Percentiles rank a stretch among this genome's conserved stretches.
Conservation (phyloP, 2,888 invertebrate genomes). For the Hirudinaria manillensis region DNA sequence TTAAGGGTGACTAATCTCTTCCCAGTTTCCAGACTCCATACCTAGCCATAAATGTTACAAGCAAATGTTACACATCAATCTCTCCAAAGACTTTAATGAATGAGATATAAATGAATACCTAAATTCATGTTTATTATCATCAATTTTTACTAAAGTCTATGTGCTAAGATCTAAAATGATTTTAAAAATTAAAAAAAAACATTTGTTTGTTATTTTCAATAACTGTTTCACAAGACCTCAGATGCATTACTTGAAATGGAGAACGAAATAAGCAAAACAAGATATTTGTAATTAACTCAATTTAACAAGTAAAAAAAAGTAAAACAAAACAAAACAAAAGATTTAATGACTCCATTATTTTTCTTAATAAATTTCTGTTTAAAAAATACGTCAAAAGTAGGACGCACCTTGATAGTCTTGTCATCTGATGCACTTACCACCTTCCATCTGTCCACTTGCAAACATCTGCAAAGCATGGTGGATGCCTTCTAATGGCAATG, state of each 20-base stretch:
- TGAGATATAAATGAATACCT: too few species aligned
- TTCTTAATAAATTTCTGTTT: too few species aligned
- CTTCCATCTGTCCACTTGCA: conserved; percentile 58
- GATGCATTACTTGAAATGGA: not conserved
- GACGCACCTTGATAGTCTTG: conserved; percentile 57
- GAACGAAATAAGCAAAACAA: not conserved
- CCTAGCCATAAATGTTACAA: conserved; percentile 47
- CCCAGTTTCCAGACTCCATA: conserved; percentile 57
- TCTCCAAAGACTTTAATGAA: too few species aligned
- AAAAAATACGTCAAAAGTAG: not conserved
- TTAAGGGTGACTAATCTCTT: conserved; percentile 56
- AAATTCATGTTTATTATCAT: too few species aligned
- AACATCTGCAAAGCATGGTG: conserved; percentile 48
- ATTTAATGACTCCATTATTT: too few species aligned
- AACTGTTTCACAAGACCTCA: too few species aligned
- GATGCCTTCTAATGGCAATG: not conserved
- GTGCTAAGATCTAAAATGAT: too few species aligned
- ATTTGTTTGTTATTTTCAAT: too few species aligned
- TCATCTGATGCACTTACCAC: conserved; percentile 59
- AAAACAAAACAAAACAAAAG: too few species aligned
- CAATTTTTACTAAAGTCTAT: too few species aligned
- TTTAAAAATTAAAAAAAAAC: too few species aligned
- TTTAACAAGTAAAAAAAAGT: not conserved
- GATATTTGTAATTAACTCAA: not conserved
- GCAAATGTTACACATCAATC: too few species aligned